A percentile compares a stretch with the other conserved stretches of the same genome.
Conservation (phyloP, 1,140 invertebrate genomes). For the Euwallacea fornicatus region DNA sequence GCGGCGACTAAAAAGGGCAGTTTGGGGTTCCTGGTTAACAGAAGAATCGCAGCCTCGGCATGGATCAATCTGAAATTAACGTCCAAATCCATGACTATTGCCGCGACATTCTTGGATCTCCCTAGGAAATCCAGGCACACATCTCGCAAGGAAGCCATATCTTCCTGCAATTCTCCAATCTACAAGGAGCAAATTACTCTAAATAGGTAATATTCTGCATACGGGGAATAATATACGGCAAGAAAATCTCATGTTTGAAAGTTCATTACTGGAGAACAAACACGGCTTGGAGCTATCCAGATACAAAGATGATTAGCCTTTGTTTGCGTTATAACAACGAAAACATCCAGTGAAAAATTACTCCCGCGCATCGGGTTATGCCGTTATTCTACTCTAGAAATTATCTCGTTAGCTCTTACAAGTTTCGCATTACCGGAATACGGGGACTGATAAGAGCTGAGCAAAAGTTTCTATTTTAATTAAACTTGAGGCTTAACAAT, state of each 20-base stretch:
- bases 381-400: slow-evolving; percentile 12
- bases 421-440: slow-evolving; percentile 1
- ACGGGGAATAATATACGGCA: background rate
- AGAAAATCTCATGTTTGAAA: slow-evolving; percentile 17
- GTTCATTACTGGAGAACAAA: slow-evolving; percentile 18
- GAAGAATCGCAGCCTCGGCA: slow-evolving; percentile 25
- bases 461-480: background rate
- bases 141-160: slow-evolving; percentile 19
- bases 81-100: slow-evolving; percentile 30
- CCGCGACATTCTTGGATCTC: slow-evolving; percentile 25
- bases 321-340: slow-evolving; percentile 16
- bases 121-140: slow-evolving; percentile 23
- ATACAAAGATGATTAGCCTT: slow-evolving; percentile 24
- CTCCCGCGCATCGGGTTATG: background rate
- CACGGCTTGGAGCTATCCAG: slow-evolving; percentile 17
- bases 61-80: slow-evolving; percentile 31
- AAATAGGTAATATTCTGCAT: slow-evolving; percentile 2
- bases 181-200: background rate
- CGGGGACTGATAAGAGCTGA: background rate
- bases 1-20: slow-evolving; percentile 30
- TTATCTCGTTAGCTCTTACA: slow-evolving; percentile 10
- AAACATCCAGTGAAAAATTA: slow-evolving; percentile 21
- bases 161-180: slow-evolving; percentile 20
- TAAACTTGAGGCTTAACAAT: too few species aligned
- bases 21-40: slow-evolving; percentile 22